A percentile compares a stretch with the other conserved stretches of the same genome.
Evolutionary conservation across 2,888 invertebrate species (phyloP).

Genomic region (Timema cristinae): DNA sequence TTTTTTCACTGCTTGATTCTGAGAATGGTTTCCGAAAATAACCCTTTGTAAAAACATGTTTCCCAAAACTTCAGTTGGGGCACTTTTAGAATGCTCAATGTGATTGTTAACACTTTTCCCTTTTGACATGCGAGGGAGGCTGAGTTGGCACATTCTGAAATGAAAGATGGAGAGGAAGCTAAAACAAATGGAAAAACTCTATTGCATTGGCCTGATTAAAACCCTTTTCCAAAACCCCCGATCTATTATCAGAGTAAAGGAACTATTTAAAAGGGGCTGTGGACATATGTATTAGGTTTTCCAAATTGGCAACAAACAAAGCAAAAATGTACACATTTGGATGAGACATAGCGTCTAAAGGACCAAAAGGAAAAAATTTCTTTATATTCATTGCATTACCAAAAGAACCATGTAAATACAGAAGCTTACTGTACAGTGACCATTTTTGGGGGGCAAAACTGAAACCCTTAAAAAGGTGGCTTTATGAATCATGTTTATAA

Average conservation of each 20-base stretch:
- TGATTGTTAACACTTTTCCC: neutral
- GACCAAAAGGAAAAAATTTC: slow-evolving; percentile 37
- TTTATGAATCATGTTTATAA: neutral
- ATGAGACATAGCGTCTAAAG: slow-evolving; percentile 32
- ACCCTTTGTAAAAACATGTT: neutral
- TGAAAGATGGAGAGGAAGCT: slow-evolving; percentile 5
- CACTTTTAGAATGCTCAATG: neutral
- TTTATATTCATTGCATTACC: slow-evolving; percentile 34
- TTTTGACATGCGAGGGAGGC: neutral
- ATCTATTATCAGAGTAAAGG: slow-evolving; percentile 34
- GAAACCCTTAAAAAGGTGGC: too few species aligned
- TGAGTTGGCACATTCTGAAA: neutral
- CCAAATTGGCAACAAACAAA: slow-evolving; percentile 32
- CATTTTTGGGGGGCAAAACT: too few species aligned
- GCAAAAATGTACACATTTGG: slow-evolving; percentile 36
- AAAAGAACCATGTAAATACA: slow-evolving; percentile 30
- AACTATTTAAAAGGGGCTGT: slow-evolving; percentile 36
- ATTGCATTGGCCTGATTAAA: slow-evolving; percentile 37
- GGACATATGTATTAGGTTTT: slow-evolving; percentile 35
- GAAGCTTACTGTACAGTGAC: slow-evolving; percentile 31
- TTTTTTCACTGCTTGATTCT: neutral
- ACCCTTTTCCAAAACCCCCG: slow-evolving; percentile 37
- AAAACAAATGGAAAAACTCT: neutral
- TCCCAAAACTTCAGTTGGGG: neutral
- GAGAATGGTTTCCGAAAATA: neutral